Conservation (phyloP, 2,113 vertebrate species). For the pig (Sus scrofa) region DNA sequence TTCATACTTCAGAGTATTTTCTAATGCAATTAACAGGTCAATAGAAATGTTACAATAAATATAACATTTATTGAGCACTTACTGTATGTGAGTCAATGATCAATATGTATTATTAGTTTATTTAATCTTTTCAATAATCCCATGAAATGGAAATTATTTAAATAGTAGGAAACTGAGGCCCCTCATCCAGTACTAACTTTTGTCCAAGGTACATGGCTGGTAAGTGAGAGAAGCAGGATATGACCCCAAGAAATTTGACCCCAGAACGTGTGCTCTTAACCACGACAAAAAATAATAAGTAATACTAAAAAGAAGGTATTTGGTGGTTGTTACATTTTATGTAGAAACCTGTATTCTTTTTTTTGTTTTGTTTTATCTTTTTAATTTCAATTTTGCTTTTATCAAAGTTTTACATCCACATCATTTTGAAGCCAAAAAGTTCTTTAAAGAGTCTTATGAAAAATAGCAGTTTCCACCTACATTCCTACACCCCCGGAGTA, state of each 20-base stretch:
- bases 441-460: not conserved
- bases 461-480: not conserved
- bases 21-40: not conserved
- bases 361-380: not conserved
- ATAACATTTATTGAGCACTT: not conserved
- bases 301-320: not conserved
- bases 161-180: not conserved
- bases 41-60: not conserved
- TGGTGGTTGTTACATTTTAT: not conserved
- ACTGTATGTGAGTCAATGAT: too few relatives aligned
- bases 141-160: not conserved
- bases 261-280: not conserved
- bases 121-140: not conserved
- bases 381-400: constrained; percentile 15
- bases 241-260: not conserved
- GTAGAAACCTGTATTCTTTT: not conserved
- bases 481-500: not conserved
- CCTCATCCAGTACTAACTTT: not conserved
- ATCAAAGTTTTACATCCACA: not conserved
- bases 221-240: not conserved
- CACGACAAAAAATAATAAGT: not conserved
- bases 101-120: not conserved
- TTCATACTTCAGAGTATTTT: not conserved
- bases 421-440: not conserved
- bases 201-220: not conserved